Base-by-base conservation (phyloP, 35 echinoderm and acorn worm genomes). In the Apostichopus parvimensis region DNA sequence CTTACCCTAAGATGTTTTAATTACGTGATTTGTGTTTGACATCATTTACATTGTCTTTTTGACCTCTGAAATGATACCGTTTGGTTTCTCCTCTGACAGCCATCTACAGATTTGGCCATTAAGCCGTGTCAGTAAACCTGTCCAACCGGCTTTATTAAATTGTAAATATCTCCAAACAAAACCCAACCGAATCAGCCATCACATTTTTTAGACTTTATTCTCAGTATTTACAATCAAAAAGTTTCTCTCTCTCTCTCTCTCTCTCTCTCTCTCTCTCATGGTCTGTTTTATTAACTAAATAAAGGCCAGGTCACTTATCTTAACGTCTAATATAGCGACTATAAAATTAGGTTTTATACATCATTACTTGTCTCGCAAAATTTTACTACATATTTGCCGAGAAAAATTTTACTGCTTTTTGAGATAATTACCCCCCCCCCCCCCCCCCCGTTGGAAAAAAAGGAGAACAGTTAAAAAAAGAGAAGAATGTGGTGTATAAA, bases 261-360 rank as follows among this genome's bases (percentile, higher is more conserved):
- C 79, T 82, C 14, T 53, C 71, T 59, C 28, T 53, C 8, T 82
- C 79, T 28, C 21, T 80, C 79, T 82, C 14, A 6, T 34, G 22
- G 21, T 82, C 12, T 82, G 57, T 88, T 88, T 88, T 88, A 88
- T 88, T 60, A 72, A 88, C 86, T 65, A 88, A 88, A 88, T 88
- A 88, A 88, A 88, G 86, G 86, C 62, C 86, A 88, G 86, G 86
- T 88, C 86, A 88, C 68, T 68, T 73, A 65, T 18, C 71, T 75
- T 75, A 22, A 75, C 71, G n/a, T 75, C 71, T 75, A 75, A 18
- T 75, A 75, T 55, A 84, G 15, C 54, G 57, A 14, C 64, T 54
- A 12, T 88, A 88, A 88, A 82, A 82, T 82, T 82, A 34, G 23
- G 10, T 88, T 88, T 66, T 34, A 72, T 72, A 10, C 8, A 12